Evolutionary conservation across 2,888 invertebrate genomes (phyloP), one percentile per base, ranked within the genome.

Genomic region (Polydrusus tereticollis): DNA sequence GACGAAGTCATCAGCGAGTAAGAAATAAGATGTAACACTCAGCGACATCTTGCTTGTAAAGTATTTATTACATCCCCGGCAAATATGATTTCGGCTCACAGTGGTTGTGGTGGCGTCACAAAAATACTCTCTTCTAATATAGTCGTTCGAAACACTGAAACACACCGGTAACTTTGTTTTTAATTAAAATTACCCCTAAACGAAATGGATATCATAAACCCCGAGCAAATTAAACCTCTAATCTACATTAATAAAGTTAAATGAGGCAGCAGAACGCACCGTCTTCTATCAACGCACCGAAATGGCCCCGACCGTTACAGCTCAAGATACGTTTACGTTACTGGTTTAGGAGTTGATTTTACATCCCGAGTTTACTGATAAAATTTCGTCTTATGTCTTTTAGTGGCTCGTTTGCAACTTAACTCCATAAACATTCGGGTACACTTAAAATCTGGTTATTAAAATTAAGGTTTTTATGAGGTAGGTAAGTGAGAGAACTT

Each of bases 191-290:
- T 16, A 12, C 14, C 7, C 16, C 16, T 7, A 41, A 41, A 14
- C 14, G 41, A 41, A n/a, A 41, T 41, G 41, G 21, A 47, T 47
- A 20, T 47, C 47, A 47, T 47, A 47, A 47, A 47, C 47, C 20
- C 12, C 7, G 2, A 45, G 20, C 45, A 10, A 45, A 20, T 45
- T 18, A 45, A 45, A 45, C 45, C 45, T 18, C 47, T 47, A 47
- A 47, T 47, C 47, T 47, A 23, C 47, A 47, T 47, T 47, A 47
- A 47, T 47, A 47, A 47, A 47, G n/a, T 5, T 20, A 47, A 47
- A 47, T 47, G 47, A 47, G 23, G 23, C 47, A 21, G 47, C 21
- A 20, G 18, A 47, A 47, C 47, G 21, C 47, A 21, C 47, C 47
- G 47, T 47, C 47, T n/a, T 47, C 47, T 8, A 23, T 45, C 45